A percentile compares a stretch with the other conserved stretches of the same genome.
Conservation (phyloP, 2,888 invertebrate genomes). For the Lagria hirta region DNA sequence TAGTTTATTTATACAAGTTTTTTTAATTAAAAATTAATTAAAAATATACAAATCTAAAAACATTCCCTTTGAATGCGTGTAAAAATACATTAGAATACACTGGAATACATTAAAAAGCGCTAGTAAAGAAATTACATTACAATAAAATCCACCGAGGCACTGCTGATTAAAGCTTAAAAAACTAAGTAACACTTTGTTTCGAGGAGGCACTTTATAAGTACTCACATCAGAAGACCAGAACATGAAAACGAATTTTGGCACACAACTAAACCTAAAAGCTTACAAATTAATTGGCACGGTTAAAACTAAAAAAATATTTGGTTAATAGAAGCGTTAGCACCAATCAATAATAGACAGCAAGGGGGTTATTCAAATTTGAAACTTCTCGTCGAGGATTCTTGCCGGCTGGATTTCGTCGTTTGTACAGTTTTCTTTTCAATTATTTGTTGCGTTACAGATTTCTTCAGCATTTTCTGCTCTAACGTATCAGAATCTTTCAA, state of each 20-base stretch:
- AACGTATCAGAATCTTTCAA: constrained; percentile 59
- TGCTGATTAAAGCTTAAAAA: constrained; percentile 18
- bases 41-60: constrained; percentile 7
- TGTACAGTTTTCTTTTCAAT: constrained; percentile 70
- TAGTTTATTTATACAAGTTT: constrained; percentile 20
- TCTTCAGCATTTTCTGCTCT: constrained; percentile 67
- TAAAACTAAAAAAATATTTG: constrained; percentile 36
- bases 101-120: constrained; percentile 15
- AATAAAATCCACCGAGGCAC: constrained; percentile 22
- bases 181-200: constrained; percentile 23
- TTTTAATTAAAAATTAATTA: constrained; percentile 12
- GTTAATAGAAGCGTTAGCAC: constrained; percentile 44
- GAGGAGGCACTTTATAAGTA: constrained; percentile 25
- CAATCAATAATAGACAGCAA: constrained; percentile 39
- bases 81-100: constrained; percentile 8
- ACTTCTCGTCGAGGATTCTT: constrained; percentile 51
- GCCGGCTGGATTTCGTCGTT: constrained; percentile 57
- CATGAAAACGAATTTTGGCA: constrained; percentile 24
- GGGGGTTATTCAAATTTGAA: constrained; percentile 49
- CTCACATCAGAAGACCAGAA: no score
- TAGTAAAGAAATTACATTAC: constrained; percentile 3
- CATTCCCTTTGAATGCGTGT: constrained; percentile 9
- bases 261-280: constrained; percentile 30
- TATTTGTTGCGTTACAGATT: constrained; percentile 68
- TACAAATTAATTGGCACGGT: constrained; percentile 40